A percentile compares a stretch with the other conserved stretches of the same genome.
phyloP scores from a whole-genome alignment of 2,888 invertebrate genomes.

The Ptilodon capucinus region DNA sequence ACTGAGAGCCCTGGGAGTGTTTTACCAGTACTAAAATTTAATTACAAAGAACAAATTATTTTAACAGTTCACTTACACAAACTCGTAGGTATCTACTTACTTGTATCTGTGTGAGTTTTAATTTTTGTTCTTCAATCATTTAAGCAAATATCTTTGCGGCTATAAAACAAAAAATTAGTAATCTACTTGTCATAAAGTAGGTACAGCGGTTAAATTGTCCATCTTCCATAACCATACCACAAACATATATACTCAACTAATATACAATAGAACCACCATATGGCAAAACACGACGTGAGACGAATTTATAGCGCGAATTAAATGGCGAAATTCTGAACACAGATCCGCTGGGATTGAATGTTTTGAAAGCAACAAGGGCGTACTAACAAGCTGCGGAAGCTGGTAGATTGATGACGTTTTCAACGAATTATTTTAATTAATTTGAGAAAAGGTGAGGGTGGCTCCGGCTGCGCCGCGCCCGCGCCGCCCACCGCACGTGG shows the following conservation, averaged over 20 bases:
- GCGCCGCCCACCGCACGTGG: conserved; percentile 20
- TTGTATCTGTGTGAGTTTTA: not conserved
- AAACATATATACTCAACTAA: no score
- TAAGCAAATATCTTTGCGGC: conserved; percentile 13
- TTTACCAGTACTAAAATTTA: not conserved
- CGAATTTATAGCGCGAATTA: conserved; percentile 38
- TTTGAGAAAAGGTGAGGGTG: conserved; percentile 42
- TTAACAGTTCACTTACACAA: no score
- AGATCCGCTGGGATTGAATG: conserved; percentile 39
- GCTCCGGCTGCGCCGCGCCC: conserved; percentile 25
- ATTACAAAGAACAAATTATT: not conserved
- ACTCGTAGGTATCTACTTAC: not conserved
- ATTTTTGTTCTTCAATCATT: not conserved
- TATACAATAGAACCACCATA: conserved; percentile 30
- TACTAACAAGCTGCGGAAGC: conserved; percentile 48
- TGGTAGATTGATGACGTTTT: conserved; percentile 50
- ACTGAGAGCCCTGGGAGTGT: conserved; percentile 1
- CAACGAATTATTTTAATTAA: conserved; percentile 59
- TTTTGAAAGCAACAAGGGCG: conserved; percentile 49
- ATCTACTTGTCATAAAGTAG: conserved; percentile 24
- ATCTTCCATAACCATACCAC: no score
- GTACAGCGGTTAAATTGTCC: conserved; percentile 23
- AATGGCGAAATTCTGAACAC: conserved; percentile 28
- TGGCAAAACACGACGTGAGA: conserved; percentile 40
- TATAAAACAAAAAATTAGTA: conserved; percentile 31